phyloP scores from a whole-genome alignment of 2,113 vertebrate genomes.

The Paraplagusia blochii region DNA sequence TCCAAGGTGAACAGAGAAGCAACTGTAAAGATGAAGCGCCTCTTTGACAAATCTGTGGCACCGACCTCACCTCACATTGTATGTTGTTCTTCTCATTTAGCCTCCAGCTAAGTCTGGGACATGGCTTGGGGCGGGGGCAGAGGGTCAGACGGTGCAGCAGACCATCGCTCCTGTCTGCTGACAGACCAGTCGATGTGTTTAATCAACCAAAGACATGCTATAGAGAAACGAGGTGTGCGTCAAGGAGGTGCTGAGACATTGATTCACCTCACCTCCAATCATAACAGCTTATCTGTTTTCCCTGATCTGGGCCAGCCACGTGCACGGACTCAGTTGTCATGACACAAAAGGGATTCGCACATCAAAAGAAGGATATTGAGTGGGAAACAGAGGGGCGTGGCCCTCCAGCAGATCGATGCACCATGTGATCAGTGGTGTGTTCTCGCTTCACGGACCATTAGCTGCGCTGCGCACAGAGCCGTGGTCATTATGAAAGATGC shows the following conservation, averaged over 20 bases:
- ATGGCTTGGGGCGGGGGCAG: constrained; percentile 13
- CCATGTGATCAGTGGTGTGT: constrained; percentile 3
- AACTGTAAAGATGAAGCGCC: constrained; percentile 19
- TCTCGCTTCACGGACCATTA: not conserved
- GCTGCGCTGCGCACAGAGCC: too few relatives aligned
- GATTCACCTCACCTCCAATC: constrained; percentile 47
- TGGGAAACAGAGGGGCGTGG: not conserved
- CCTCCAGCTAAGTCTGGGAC: constrained; percentile 28
- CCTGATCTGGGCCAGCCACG: constrained; percentile 11
- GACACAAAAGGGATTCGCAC: constrained; percentile 1
- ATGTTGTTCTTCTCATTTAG: constrained; percentile 17
- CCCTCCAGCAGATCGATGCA: constrained; percentile 17
- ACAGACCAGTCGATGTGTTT: constrained; percentile 65
- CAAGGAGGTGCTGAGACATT: constrained; percentile 57
- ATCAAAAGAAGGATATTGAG: constrained; percentile 10
- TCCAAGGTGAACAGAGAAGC: not conserved
- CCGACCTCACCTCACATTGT: constrained; percentile 30
- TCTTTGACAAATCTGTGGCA: constrained; percentile 27
- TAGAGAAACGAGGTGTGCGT: constrained; percentile 51
- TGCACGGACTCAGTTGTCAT: constrained; percentile 3
- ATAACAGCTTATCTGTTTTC: constrained; percentile 29
- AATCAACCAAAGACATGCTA: constrained; percentile 60
- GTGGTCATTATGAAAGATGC: constrained; percentile 2
- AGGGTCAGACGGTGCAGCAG: constrained; percentile 26
- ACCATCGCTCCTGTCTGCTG: constrained; percentile 51